Base-by-base conservation (phyloP, 1,140 invertebrate species). In the Drosophila mayri region DNA sequence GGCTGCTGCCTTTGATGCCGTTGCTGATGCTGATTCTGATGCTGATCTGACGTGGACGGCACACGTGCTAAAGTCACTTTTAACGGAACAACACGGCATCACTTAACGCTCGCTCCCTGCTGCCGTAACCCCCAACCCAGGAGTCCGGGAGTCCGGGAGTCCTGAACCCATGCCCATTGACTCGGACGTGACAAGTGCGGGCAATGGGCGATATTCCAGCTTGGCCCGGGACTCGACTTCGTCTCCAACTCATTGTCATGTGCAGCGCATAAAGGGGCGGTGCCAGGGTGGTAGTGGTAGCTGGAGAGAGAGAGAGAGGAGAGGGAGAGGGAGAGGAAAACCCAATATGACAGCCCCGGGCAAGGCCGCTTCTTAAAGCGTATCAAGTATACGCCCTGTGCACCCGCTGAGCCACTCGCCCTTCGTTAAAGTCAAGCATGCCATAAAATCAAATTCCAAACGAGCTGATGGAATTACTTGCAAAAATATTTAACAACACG, bases 11-110 rank as follows among this genome's bases (percentile, higher is more conserved):
- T 25, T 38, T 32, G 64, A 32, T 55, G 59, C 49, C 52, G 64
- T 25, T 54, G 58, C 49, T 38, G 66, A 47, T 57, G 49, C 43
- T 50, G 52, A 47, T 30, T 18, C 32, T 50, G 73, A 73, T 63
- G 74, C 58, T 81, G 81, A 65, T 85, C 81, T 61, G 57, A 87
- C 80, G 62, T 82, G 66, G 79, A 78, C 72, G 64, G 79, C 72
- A 84, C 84, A 87, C 84, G 84, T 87, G 85, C 85, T 82, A 88
- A 87, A 90, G 81, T 79, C 80, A 87, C 84, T 87, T 88, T 87
- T 87, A 87, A 84, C 81, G 81, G 79, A 87, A 88, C 84, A 84
- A 84, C 84, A 78, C 79, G 85, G 67, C 59, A 74, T 78, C 84
- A 88, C 76, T 87, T 87, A 87, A 87, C 78, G 87, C 79, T 68